These are phyloP conservation scores for Bombus consobrinus DNA, from an alignment of 1,140 invertebrate species.

Conservation along the genomic window DNA sequence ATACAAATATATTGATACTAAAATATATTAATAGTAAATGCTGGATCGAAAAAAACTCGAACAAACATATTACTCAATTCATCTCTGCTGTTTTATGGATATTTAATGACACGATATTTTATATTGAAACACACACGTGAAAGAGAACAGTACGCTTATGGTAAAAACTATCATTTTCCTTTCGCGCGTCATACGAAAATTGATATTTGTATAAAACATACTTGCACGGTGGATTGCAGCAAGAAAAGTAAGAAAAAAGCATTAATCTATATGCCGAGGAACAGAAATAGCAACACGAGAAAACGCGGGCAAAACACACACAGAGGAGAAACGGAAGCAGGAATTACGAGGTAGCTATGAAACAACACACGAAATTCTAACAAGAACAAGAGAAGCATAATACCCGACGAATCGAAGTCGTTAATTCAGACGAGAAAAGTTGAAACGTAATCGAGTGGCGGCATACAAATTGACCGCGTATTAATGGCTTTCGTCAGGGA, in stretches of 20 bases:
- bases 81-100: no score
- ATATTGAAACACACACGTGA: background rate
- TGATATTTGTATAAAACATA: background rate
- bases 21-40: no score
- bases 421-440: background rate
- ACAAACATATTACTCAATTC: no score
- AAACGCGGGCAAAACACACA: background rate
- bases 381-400: background rate
- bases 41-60: no score
- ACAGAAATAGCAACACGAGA: background rate
- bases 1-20: no score
- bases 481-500: background rate
- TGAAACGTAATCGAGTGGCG: background rate
- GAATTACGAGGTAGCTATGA: background rate
- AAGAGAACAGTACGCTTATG: background rate
- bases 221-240: background rate
- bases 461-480: slow-evolving; percentile 4
- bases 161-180: background rate
- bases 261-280: background rate
- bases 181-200: background rate
- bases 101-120: no score
- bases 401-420: background rate
- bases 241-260: background rate
- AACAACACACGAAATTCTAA: background rate
- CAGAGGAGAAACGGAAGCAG: background rate